phyloP scores from a whole-genome alignment of 2,888 invertebrate genomes.

The Mactromeris polynyma region DNA sequence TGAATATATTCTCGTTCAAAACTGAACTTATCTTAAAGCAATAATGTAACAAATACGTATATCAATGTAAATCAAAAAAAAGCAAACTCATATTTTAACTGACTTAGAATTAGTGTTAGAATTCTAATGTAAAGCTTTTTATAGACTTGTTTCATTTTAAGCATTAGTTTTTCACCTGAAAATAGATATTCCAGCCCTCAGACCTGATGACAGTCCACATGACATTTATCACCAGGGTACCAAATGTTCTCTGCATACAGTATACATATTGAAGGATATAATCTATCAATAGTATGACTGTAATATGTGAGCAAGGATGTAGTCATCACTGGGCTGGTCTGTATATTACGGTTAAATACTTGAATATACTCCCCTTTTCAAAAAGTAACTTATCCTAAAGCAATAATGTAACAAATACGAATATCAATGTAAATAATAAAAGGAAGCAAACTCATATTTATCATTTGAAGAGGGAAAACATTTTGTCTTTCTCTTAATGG shows the following conservation, averaged over 20 bases:
- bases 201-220: constrained; percentile 57
- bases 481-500: no score
- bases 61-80: background rate
- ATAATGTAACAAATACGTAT: no score
- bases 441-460: background rate
- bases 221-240: constrained; percentile 37
- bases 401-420: no score
- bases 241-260: constrained; percentile 60
- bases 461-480: no score
- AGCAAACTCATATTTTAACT: background rate
- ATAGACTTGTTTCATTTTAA: no score
- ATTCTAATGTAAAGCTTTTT: no score
- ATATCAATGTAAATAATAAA: background rate
- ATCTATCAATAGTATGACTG: constrained; percentile 1
- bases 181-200: constrained; percentile 49
- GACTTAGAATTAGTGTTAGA: no score
- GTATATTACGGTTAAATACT: background rate
- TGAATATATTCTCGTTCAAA: no score
- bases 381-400: no score
- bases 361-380: no score
- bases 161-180: no score
- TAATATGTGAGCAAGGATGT: constrained; percentile 65
- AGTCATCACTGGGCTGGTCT: constrained; percentile 56
- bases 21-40: no score
- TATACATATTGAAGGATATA: background rate